phyloP scores from a whole-genome alignment of 2,888 invertebrate species.

The Isotomurus palustris region DNA sequence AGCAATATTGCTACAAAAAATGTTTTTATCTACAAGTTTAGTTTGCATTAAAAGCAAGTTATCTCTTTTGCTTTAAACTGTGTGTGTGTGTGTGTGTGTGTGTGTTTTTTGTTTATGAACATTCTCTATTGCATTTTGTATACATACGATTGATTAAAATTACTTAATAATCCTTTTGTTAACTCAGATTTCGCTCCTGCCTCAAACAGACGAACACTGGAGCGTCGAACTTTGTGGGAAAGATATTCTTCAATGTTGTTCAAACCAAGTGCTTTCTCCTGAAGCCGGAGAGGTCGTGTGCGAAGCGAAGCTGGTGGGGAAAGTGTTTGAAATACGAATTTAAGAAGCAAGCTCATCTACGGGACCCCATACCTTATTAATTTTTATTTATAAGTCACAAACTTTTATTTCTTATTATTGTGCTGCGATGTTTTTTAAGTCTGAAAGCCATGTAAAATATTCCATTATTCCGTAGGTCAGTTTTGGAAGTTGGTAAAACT shows the following conservation, averaged over 20 bases:
- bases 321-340: constrained; percentile 58
- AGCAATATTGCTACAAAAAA: no score
- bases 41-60: no score
- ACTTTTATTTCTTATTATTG: background rate
- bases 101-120: background rate
- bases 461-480: no score
- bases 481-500: no score
- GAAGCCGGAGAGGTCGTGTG: constrained; percentile 71
- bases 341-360: constrained; percentile 58
- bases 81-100: no score
- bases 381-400: background rate
- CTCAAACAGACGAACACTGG: constrained; percentile 80
- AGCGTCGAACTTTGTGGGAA: constrained; percentile 83
- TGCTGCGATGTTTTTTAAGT: no score
- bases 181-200: constrained; percentile 81
- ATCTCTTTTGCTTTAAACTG: no score
- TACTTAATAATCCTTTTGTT: no score
- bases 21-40: no score
- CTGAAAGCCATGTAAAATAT: no score
- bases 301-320: constrained; percentile 74
- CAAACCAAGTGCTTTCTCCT: constrained; percentile 89
- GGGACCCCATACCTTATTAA: constrained; percentile 68
- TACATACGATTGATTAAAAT: no score
- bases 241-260: constrained; percentile 91
- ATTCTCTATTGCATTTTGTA: background rate